Percentiles rank a stretch among this genome's conserved stretches.
Evolutionary conservation across 2,113 vertebrate species (phyloP).

Genomic region (Cheirogaleus medius): DNA sequence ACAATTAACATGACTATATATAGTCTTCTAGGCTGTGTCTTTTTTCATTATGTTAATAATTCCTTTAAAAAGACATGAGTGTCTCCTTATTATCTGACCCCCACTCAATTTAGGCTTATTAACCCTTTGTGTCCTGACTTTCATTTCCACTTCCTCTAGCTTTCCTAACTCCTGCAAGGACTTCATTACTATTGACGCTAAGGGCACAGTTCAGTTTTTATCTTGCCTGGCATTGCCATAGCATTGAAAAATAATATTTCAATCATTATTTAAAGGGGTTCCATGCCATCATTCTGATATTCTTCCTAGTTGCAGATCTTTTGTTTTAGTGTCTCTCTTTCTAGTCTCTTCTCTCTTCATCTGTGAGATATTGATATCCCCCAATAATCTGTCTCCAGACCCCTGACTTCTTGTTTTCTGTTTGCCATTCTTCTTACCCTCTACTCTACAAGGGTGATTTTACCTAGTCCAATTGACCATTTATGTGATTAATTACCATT

Average conservation of each 20-base stretch:
- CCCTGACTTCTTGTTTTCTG: background rate
- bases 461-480: background rate
- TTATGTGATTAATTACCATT: background rate
- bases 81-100: background rate
- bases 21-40: background rate
- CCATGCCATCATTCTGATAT: background rate
- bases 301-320: background rate
- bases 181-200: background rate
- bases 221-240: background rate
- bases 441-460: background rate
- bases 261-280: background rate
- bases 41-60: background rate
- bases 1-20: background rate
- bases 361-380: background rate
- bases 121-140: background rate
- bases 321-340: background rate
- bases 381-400: background rate
- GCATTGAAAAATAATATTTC: background rate
- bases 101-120: background rate
- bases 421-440: background rate
- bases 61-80: background rate
- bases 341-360: background rate
- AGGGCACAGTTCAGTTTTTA: background rate
- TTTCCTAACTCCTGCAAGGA: background rate
- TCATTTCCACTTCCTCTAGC: background rate